Conservation (phyloP, 92 coral and sea anemone genomes). For the Desmophyllum pertusum region DNA sequence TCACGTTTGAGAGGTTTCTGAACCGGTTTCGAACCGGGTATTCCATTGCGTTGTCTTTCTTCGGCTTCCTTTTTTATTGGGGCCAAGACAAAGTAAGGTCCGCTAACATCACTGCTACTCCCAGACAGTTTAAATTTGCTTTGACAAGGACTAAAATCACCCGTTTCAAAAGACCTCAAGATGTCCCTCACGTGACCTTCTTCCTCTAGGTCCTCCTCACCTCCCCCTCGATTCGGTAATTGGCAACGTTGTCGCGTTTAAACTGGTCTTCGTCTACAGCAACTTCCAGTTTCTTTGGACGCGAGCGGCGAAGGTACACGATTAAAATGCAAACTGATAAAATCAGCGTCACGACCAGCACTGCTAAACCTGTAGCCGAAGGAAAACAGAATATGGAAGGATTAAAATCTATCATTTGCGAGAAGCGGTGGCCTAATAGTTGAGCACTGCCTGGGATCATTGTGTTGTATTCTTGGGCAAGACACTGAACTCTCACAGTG, state of each 20-base stretch:
- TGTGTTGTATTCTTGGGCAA: too few relatives aligned
- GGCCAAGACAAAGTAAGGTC: constrained; percentile 21
- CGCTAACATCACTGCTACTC: constrained; percentile 26
- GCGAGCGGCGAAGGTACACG: constrained; percentile 64
- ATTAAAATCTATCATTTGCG: neutral
- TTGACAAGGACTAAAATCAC: constrained; percentile 30
- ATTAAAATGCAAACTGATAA: constrained; percentile 64
- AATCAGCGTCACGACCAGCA: constrained; percentile 66
- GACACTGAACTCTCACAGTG: too few relatives aligned
- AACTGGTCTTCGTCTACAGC: constrained; percentile 67
- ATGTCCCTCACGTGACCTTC: constrained; percentile 58
- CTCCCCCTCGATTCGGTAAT: constrained; percentile 90
- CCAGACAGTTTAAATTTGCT: constrained; percentile 36
- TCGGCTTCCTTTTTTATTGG: constrained; percentile 28
- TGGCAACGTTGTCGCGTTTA: constrained; percentile 82
- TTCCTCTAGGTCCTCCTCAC: constrained; percentile 74
- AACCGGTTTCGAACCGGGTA: constrained; percentile 23
- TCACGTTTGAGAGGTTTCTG: constrained; percentile 19
- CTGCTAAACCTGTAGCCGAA: constrained; percentile 65
- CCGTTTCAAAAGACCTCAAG: constrained; percentile 54
- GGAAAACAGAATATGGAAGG: neutral
- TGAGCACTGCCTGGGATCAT: too few relatives aligned
- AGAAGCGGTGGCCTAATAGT: too few relatives aligned
- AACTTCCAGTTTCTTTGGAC: constrained; percentile 52
- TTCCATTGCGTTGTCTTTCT: constrained; percentile 17